These are phyloP conservation scores for Epicampocera succincta DNA, from an alignment of 2,888 invertebrate genomes.

Conservation along the genomic window DNA sequence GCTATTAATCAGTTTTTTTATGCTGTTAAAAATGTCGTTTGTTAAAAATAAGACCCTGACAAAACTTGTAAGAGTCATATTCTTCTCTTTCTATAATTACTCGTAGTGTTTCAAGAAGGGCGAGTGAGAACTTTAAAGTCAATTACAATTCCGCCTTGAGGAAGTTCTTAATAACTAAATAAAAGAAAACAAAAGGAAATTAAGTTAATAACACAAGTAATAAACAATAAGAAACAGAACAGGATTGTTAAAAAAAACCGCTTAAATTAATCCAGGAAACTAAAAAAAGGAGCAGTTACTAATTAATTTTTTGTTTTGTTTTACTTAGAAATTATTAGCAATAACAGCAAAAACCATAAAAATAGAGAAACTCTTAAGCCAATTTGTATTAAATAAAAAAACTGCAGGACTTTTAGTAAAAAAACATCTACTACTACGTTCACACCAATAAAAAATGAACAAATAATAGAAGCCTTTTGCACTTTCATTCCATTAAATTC, in stretches of 20 bases:
- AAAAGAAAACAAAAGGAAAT: constrained; percentile 17
- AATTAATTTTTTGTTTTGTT: constrained; percentile 36
- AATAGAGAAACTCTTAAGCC: constrained; percentile 31
- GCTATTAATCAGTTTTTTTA: no score
- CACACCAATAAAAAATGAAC: constrained; percentile 69
- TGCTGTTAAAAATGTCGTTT: no score
- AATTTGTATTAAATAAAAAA: no score
- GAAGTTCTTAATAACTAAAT: constrained; percentile 37
- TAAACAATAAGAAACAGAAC: constrained; percentile 45
- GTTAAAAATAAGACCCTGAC: no score
- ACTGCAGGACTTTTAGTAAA: no score
- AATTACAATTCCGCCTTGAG: constrained; percentile 31
- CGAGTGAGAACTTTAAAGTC: not conserved
- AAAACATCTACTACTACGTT: constrained; percentile 74
- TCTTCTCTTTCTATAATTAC: no score
- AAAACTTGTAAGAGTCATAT: no score
- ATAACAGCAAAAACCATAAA: constrained; percentile 16
- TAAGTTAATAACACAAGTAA: constrained; percentile 16
- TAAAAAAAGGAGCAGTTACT: constrained; percentile 62
- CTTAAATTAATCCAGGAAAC: constrained; percentile 7
- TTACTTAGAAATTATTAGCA: not conserved
- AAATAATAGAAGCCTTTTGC: constrained; percentile 79
- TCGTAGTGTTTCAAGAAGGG: no score
- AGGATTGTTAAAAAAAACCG: constrained; percentile 35
- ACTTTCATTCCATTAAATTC: constrained; percentile 68